Conservation (phyloP, 2,888 invertebrate species). For the Teleogryllus oceanicus region DNA sequence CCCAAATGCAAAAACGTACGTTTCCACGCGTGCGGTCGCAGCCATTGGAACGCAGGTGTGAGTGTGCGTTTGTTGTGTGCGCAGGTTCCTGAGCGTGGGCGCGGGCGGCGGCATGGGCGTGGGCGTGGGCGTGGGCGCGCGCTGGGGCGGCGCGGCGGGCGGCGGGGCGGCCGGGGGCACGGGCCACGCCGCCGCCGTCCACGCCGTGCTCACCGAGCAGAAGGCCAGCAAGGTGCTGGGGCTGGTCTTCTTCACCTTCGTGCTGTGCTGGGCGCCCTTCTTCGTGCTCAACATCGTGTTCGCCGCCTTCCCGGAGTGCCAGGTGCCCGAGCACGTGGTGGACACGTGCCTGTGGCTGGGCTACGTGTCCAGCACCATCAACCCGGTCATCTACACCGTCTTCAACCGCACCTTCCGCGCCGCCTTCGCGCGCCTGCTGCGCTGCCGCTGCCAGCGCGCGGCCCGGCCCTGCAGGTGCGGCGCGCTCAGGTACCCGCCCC, state of each 20-base stretch:
- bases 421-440: slow-evolving; percentile 72
- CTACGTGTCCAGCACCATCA: slow-evolving; percentile 87
- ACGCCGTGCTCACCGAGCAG: slow-evolving; percentile 86
- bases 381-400: slow-evolving; percentile 90
- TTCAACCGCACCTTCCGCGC: slow-evolving; percentile 87
- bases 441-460: slow-evolving; percentile 67
- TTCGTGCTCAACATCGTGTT: slow-evolving; percentile 83
- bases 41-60: no score
- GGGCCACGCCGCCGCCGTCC: slow-evolving; percentile 68
- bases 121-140: background rate
- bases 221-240: slow-evolving; percentile 92
- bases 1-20: no score
- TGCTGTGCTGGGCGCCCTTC: slow-evolving; percentile 90
- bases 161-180: slow-evolving; percentile 63
- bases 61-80: background rate
- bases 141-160: slow-evolving; percentile 26
- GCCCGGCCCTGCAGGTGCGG: background rate
- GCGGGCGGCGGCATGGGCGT: background rate
- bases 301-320: slow-evolving; percentile 76
- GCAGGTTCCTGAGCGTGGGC: slow-evolving; percentile 3
- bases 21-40: no score
- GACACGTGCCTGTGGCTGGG: slow-evolving; percentile 87
- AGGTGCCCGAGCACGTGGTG: slow-evolving; percentile 70
- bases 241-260: slow-evolving; percentile 88
- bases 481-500: background rate